Evolutionary conservation across 2,113 vertebrate species (phyloP).

Genomic region (Neogale vison): DNA sequence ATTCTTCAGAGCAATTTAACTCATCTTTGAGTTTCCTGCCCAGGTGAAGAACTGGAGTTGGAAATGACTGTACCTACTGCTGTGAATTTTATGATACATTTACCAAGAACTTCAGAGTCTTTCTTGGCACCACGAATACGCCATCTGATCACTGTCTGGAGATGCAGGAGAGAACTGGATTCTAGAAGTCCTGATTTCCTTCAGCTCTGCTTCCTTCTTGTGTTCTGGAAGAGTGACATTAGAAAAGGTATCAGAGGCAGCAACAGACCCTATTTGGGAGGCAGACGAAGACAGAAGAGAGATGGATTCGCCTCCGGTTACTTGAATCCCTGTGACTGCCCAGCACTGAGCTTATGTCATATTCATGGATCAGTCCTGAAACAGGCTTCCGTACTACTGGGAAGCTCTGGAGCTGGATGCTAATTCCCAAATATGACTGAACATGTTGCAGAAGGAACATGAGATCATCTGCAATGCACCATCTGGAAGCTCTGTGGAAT

Average conservation of each 20-base stretch:
- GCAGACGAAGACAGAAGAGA: not conserved
- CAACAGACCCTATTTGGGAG: not conserved
- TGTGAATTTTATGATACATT: not conserved
- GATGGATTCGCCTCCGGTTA: not conserved
- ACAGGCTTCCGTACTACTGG: not conserved
- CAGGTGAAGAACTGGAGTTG: not conserved
- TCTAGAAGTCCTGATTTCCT: not conserved
- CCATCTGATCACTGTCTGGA: not conserved
- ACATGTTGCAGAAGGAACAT: not conserved
- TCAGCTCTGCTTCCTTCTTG: not conserved
- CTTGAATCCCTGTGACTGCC: not conserved
- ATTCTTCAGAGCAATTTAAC: not conserved
- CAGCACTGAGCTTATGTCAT: not conserved
- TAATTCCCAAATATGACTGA: not conserved
- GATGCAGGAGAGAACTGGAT: not conserved
- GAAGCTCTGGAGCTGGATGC: not conserved
- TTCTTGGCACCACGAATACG: not conserved
- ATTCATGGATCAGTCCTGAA: not conserved
- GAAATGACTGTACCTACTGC: not conserved
- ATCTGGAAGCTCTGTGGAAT: not conserved
- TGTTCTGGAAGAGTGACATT: not conserved
- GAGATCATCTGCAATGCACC: not conserved
- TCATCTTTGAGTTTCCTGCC: not conserved
- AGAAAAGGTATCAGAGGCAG: not conserved
- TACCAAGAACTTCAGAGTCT: not conserved